Evolutionary conservation across 2,797 vertebrate species (phyloP).

Genomic region (Dendrocincla tyrannina): DNA sequence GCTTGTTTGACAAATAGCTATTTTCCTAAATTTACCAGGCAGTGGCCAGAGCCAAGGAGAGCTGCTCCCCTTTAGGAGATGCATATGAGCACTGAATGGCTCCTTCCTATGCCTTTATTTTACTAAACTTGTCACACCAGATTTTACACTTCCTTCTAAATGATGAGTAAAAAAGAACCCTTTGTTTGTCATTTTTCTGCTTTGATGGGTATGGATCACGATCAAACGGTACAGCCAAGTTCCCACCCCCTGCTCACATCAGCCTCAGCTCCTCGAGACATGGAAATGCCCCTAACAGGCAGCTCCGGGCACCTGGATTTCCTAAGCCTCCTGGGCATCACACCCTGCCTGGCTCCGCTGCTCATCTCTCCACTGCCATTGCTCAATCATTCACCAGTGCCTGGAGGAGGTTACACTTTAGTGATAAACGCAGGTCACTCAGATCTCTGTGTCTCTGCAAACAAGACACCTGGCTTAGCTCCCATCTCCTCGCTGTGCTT

Average conservation of each 20-base stretch:
- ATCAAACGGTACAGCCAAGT: not conserved
- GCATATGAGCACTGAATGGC: not conserved
- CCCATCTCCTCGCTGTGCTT: not conserved
- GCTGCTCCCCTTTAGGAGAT: not conserved
- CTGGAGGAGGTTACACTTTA: not conserved
- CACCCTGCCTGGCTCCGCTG: not conserved
- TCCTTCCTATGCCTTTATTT: slow-evolving; percentile 39
- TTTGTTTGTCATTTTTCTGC: slow-evolving; percentile 59
- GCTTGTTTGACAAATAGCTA: not conserved
- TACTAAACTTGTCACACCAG: slow-evolving; percentile 57
- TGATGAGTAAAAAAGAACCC: slow-evolving; percentile 46
- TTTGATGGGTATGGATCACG: not conserved
- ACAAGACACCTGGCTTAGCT: not conserved
- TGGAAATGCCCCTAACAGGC: not conserved
- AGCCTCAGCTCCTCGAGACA: not conserved
- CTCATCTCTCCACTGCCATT: not conserved
- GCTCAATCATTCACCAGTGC: not conserved
- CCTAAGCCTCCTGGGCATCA: not conserved
- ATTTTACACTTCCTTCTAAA: slow-evolving; percentile 59
- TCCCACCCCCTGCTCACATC: not conserved
- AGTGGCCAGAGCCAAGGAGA: not conserved
- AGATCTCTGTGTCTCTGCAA: not conserved
- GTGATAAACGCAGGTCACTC: not conserved
- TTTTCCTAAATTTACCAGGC: not conserved
- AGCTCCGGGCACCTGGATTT: not conserved